These are phyloP conservation scores for Cylas formicarius DNA, from an alignment of 1,140 invertebrate species.

Conservation along the genomic window DNA sequence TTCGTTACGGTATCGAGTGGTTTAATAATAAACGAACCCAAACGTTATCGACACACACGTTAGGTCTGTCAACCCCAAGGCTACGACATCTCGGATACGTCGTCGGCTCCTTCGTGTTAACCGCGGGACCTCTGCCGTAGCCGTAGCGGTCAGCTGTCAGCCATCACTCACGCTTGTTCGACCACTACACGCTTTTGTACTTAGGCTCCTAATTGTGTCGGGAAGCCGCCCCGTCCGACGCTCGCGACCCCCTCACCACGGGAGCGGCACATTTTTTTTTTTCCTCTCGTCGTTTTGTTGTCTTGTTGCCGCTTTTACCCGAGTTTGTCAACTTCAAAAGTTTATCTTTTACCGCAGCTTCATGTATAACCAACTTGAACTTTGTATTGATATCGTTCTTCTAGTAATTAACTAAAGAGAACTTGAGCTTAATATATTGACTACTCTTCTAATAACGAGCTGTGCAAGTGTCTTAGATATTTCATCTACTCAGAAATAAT, in stretches of 20 bases:
- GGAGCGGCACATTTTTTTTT: conserved; percentile 13
- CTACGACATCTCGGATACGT: conserved; percentile 6
- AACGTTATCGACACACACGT: neutral
- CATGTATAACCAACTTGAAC: too few species aligned
- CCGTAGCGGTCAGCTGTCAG: conserved; percentile 39
- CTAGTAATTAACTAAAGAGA: too few species aligned
- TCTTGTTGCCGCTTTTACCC: too few species aligned
- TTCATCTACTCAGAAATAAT: too few species aligned
- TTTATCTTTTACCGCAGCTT: too few species aligned
- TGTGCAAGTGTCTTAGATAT: too few species aligned
- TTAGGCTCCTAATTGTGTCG: conserved; percentile 41
- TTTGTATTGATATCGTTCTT: too few species aligned
- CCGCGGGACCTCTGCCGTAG: too few species aligned
- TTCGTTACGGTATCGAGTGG: neutral
- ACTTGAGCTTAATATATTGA: too few species aligned
- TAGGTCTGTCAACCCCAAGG: neutral
- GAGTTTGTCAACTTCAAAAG: too few species aligned
- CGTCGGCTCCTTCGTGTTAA: conserved; percentile 10
- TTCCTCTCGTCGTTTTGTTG: too few species aligned
- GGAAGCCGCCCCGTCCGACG: conserved; percentile 29
- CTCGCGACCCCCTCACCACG: neutral
- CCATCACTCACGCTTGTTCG: conserved; percentile 39
- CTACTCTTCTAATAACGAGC: too few species aligned
- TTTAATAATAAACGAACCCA: neutral
- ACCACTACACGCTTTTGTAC: conserved; percentile 41